Percentiles rank a stretch among this genome's conserved stretches.
phyloP scores from a whole-genome alignment of 2,113 vertebrate genomes.

The Etia nguti region DNA sequence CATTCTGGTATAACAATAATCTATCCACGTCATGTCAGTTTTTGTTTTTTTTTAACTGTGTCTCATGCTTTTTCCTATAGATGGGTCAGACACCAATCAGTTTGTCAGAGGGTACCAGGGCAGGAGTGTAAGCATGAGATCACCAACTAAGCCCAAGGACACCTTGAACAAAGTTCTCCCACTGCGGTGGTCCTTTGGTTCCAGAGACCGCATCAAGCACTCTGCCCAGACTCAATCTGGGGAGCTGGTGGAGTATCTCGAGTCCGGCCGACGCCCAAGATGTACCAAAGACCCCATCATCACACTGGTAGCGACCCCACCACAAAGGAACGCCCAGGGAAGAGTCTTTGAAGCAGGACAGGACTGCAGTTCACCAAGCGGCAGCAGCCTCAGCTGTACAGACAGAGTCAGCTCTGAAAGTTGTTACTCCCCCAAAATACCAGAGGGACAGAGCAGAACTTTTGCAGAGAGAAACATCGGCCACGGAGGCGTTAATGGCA shows the following conservation, averaged over 20 bases:
- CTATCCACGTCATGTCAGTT: background rate
- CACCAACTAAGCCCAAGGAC: slow-evolving; percentile 64
- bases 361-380: slow-evolving; percentile 45
- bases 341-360: slow-evolving; percentile 9
- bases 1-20: background rate
- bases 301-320: slow-evolving; percentile 59
- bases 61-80: slow-evolving; percentile 39
- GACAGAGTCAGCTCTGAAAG: slow-evolving; percentile 30
- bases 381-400: slow-evolving; percentile 38
- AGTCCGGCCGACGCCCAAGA: slow-evolving; percentile 83
- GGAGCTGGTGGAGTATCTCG: slow-evolving; percentile 84
- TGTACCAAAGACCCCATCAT: slow-evolving; percentile 84
- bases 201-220: slow-evolving; percentile 67
- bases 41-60: background rate
- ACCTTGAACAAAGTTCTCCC: slow-evolving; percentile 71
- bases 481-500: slow-evolving; percentile 1
- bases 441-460: slow-evolving; percentile 56
- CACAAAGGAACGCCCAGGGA: slow-evolving; percentile 35
- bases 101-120: slow-evolving; percentile 69
- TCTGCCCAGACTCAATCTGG: slow-evolving; percentile 40
- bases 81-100: slow-evolving; percentile 65
- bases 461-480: slow-evolving; percentile 23
- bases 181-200: slow-evolving; percentile 80
- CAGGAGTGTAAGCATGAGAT: slow-evolving; percentile 80
- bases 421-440: slow-evolving; percentile 36